Conservation (phyloP, 1,140 invertebrate species). For the Scaptomyza graminum region DNA sequence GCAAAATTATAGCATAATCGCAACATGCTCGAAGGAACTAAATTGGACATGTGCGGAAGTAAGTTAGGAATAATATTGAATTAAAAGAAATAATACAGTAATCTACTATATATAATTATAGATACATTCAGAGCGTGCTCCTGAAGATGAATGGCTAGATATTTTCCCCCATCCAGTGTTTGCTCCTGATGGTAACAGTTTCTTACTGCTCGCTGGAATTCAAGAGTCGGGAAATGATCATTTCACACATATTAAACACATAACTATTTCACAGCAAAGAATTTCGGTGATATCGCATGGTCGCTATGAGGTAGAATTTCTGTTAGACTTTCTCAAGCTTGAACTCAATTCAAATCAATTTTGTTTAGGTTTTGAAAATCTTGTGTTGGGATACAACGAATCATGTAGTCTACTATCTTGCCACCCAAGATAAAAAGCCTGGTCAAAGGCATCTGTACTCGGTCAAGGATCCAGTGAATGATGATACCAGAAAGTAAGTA, state of each 20-base stretch:
- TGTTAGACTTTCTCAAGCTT: background rate
- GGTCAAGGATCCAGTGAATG: constrained; percentile 88
- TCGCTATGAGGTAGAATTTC: constrained; percentile 89
- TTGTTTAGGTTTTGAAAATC: constrained; percentile 88
- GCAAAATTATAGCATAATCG: constrained; percentile 93
- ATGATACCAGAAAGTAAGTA: constrained; percentile 87
- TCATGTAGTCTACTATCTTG: constrained; percentile 93
- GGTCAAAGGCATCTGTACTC: constrained; percentile 94
- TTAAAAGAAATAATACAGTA: background rate
- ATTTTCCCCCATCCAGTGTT: constrained; percentile 93
- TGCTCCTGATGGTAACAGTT: constrained; percentile 91
- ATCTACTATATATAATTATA: constrained; percentile 70
- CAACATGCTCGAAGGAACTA: constrained; percentile 89
- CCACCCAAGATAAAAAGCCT: constrained; percentile 90
- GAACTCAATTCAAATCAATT: background rate
- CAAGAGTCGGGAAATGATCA: constrained; percentile 92
- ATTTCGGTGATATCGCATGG: constrained; percentile 94
- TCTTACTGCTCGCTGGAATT: constrained; percentile 92
- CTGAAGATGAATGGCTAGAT: constrained; percentile 93
- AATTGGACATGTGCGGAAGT: constrained; percentile 94
- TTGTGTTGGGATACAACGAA: constrained; percentile 93
- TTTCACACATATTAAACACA: constrained; percentile 95
- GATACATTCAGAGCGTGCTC: constrained; percentile 91
- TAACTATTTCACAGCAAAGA: constrained; percentile 91
- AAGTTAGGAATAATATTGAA: constrained; percentile 53